Evolutionary conservation across 2,113 vertebrate genomes (phyloP), one percentile per base, ranked within the genome.

Genomic region (Eptesicus fuscus): DNA sequence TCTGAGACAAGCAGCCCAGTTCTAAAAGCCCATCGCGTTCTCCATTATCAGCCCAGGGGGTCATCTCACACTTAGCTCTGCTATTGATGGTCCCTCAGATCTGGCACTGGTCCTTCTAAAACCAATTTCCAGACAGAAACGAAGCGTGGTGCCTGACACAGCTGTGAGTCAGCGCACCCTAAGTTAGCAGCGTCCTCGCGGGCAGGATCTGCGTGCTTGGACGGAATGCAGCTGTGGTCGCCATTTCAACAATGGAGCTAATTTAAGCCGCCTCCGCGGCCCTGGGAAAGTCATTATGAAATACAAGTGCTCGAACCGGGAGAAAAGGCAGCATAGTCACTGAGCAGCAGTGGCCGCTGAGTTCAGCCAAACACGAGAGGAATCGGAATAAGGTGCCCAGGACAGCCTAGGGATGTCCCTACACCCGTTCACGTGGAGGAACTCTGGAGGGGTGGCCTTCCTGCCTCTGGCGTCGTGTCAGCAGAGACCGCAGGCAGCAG

Each of bases 241-340:
- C 94, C 95, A 83, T 90, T 90, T 95, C 93, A 86, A 88, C 95
- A 85, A 7, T 80, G 67, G 44, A 40, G 69, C 96, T 93, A 69
- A 95, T 93, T 78, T 85, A 44, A 80, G 79, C 94, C 37, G 73
- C 85, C 63, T 83, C 85, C n/a, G 69, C 73, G 51, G 42, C 5
- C 2, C 82, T 51, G 44, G 59, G 78, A 47, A 86, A 93, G 74
- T 79, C 90, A 30, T 67, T 67, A 42, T 61, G 77, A 77, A 51
- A 73, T 44, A 17, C 67, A 79, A 86, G 82, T 74, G 2, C 63
- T 17, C 42, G 85, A 18, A 47, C 71, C 49, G 76, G 53, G 74
- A 83, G 86, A 73, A 53, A 67, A 40, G 42, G 63, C 74, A 5
- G 28, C 42, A 14, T 44, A 73, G 63, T 73, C 93, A 67, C 83